Percentiles rank a stretch among this genome's conserved stretches.
Conservation (phyloP, 1,140 invertebrate genomes). For the Drosophila insularis region DNA sequence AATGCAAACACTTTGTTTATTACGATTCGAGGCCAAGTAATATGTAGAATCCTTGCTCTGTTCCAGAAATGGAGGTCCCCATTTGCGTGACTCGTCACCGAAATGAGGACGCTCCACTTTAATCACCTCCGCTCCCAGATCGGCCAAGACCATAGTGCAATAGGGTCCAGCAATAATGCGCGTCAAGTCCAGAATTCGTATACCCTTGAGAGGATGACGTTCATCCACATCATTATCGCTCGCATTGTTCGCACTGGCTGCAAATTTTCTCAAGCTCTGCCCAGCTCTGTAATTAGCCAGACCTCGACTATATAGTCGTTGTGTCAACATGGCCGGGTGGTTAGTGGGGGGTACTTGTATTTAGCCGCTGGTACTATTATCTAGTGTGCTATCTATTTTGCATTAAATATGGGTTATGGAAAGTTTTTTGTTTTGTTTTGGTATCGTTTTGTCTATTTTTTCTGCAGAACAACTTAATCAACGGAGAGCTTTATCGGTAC, state of each 20-base stretch:
- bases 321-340: constrained; percentile 23
- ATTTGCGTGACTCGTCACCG: constrained; percentile 93
- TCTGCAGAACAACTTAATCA: constrained; percentile 32
- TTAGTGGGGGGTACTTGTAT: background rate
- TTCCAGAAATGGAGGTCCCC: constrained; percentile 95
- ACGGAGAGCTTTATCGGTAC: constrained; percentile 41
- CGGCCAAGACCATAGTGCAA: constrained; percentile 96
- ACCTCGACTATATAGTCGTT: constrained; percentile 11
- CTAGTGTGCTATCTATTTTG: constrained; percentile 23
- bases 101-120: constrained; percentile 91
- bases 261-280: constrained; percentile 65
- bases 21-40: constrained; percentile 94
- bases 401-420: constrained; percentile 17
- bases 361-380: constrained; percentile 26
- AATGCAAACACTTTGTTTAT: constrained; percentile 97
- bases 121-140: constrained; percentile 96
- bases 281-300: constrained; percentile 43
- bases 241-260: constrained; percentile 27
- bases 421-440: constrained; percentile 29
- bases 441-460: no score
- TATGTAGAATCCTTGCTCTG: constrained; percentile 91
- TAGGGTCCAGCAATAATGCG: constrained; percentile 92
- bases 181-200: constrained; percentile 92
- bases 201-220: constrained; percentile 83
- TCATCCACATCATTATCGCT: constrained; percentile 30